phyloP scores from a whole-genome alignment of 2,888 invertebrate genomes.

The Calliscelio sp. region DNA sequence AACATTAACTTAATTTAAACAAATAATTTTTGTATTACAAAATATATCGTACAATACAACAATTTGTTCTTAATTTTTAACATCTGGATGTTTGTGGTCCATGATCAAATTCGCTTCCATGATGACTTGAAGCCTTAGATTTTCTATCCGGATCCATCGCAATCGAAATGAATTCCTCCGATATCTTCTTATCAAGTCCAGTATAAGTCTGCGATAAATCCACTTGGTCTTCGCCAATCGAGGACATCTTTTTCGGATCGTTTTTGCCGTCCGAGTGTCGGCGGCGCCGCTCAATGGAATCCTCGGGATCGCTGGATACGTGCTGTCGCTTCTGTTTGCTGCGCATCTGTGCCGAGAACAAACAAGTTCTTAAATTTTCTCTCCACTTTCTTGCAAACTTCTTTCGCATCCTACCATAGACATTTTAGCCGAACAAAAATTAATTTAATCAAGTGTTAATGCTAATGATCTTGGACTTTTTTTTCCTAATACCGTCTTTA shows the following conservation, averaged over 20 bases:
- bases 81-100: conserved; percentile 56
- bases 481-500: too few species aligned
- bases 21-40: too few species aligned
- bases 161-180: conserved; percentile 85
- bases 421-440: too few species aligned
- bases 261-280: conserved; percentile 78
- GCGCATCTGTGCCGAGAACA: conserved; percentile 77
- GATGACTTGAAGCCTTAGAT: conserved; percentile 82
- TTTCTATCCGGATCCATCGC: conserved; percentile 84
- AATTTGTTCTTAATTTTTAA: conserved; percentile 24
- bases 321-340: conserved; percentile 80
- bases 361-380: conserved; percentile 58
- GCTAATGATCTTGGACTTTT: too few species aligned
- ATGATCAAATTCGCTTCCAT: conserved; percentile 81
- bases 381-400: conserved; percentile 55
- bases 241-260: conserved; percentile 79
- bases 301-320: conserved; percentile 77
- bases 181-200: conserved; percentile 84
- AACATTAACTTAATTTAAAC: too few species aligned
- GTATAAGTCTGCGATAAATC: conserved; percentile 84
- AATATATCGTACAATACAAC: conserved; percentile 31
- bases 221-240: conserved; percentile 81
- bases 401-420: too few species aligned
- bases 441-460: too few species aligned
- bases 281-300: conserved; percentile 74